A percentile compares a stretch with the other conserved stretches of the same genome.
These are phyloP conservation scores for Coreoperca whiteheadi DNA, from an alignment of 2,113 vertebrate genomes.

Conservation along the genomic window DNA sequence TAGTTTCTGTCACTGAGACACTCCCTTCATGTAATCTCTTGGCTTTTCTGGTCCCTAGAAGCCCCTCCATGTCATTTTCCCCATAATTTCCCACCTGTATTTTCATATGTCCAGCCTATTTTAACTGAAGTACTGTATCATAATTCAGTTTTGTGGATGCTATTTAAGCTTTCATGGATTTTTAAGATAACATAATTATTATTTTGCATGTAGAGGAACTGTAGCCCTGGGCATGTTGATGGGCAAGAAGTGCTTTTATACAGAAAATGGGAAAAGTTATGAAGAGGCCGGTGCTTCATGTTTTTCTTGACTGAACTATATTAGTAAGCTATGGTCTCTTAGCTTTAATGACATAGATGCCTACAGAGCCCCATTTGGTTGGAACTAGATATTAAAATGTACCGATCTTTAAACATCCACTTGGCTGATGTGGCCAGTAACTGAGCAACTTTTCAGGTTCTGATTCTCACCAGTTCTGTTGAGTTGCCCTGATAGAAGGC, in stretches of 20 bases:
- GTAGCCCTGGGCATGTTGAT: not conserved
- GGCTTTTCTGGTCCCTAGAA: not conserved
- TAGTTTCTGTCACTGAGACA: not conserved
- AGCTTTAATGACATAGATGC: not conserved
- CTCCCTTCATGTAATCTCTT: not conserved
- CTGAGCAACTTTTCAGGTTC: constrained; percentile 1
- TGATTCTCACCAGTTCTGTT: not conserved
- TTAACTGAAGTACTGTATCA: not conserved
- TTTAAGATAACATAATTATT: not conserved
- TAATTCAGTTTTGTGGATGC: not conserved
- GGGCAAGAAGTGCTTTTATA: not conserved
- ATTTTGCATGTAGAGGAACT: not conserved
- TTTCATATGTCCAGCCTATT: not conserved
- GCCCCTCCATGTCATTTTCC: not conserved
- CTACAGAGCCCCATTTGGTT: not conserved
- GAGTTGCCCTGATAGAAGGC: not conserved
- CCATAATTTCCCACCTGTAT: not conserved
- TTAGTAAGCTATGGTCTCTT: not conserved
- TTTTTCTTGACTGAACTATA: not conserved
- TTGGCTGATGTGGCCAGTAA: not conserved
- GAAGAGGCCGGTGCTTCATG: not conserved
- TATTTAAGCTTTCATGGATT: not conserved
- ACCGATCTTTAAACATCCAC: not conserved
- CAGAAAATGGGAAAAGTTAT: constrained; percentile 3
- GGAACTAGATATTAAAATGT: not conserved